Evolutionary conservation across 2,797 vertebrate species (phyloP).

Genomic region (Danio albolineatus): DNA sequence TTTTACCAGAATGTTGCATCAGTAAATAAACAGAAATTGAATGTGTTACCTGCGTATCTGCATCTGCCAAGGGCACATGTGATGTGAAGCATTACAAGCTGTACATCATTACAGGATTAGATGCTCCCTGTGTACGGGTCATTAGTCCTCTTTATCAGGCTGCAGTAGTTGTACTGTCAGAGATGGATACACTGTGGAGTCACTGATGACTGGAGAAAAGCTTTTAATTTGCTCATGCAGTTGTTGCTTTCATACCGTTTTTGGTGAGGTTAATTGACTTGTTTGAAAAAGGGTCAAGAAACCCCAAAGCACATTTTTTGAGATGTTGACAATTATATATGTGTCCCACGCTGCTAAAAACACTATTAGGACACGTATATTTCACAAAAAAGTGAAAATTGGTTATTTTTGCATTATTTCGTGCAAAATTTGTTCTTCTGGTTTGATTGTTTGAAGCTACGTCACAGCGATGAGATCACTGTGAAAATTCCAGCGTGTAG

Average conservation of each 20-base stretch:
- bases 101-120: conserved; percentile 13
- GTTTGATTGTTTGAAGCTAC: too few relatives aligned
- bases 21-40: background rate
- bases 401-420: too few relatives aligned
- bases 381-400: too few relatives aligned
- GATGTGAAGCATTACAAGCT: conserved; percentile 16
- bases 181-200: background rate
- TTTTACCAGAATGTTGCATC: background rate
- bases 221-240: background rate
- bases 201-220: conserved; percentile 12
- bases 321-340: too few relatives aligned
- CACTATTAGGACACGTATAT: too few relatives aligned
- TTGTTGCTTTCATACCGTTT: background rate
- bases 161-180: background rate
- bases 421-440: too few relatives aligned
- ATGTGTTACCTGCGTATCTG: conserved; percentile 17
- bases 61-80: background rate
- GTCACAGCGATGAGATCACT: too few relatives aligned
- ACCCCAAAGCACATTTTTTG: too few relatives aligned
- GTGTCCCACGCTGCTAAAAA: too few relatives aligned
- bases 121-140: conserved; percentile 8
- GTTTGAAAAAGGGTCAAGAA: too few relatives aligned
- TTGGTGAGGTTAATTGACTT: background rate
- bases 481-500: too few relatives aligned
- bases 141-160: conserved; percentile 11